Conservation (phyloP, 2,113 vertebrate species). For the Dicentrarchus labrax region DNA sequence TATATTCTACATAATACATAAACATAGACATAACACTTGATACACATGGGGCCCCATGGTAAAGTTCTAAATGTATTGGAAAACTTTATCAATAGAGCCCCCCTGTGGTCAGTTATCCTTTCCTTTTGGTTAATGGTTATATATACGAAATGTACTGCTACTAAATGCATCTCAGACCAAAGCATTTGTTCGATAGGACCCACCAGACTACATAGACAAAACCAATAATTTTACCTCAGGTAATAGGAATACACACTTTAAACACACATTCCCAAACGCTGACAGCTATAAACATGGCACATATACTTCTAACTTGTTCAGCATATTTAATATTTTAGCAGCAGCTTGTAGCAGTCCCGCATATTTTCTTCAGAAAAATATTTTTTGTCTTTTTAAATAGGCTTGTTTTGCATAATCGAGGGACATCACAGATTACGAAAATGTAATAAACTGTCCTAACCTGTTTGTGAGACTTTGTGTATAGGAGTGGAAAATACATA, state of each 20-base stretch:
- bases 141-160: no score
- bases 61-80: neutral
- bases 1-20: neutral
- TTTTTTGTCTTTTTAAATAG: neutral
- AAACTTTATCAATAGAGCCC: no score
- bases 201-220: no score
- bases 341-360: neutral
- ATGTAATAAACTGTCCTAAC: neutral
- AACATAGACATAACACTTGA: neutral
- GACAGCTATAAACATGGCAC: neutral
- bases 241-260: no score
- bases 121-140: no score
- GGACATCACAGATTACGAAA: conserved; percentile 19
- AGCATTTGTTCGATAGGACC: no score
- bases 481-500: neutral
- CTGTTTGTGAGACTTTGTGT: neutral
- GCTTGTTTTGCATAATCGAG: conserved; percentile 11
- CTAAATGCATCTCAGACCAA: no score
- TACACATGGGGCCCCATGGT: neutral
- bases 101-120: neutral
- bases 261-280: neutral
- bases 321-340: neutral
- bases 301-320: neutral
- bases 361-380: neutral
- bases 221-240: no score